Evolutionary conservation across 2,113 vertebrate genomes (phyloP), one percentile per base, ranked within the genome.

Genomic region (Forbesichthys agassizii): DNA sequence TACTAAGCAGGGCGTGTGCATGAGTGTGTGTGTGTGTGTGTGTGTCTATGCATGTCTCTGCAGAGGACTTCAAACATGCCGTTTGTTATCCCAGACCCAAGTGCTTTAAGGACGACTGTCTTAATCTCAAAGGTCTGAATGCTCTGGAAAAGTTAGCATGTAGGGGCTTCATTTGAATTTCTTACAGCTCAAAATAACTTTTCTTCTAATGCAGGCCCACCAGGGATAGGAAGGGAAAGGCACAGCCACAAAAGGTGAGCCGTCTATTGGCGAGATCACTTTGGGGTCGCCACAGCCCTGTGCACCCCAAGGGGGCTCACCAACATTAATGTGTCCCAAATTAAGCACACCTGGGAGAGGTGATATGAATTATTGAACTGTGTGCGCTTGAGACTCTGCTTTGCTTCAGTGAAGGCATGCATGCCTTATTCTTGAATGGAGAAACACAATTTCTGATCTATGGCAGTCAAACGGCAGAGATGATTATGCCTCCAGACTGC

Each of bases 311-410:
- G 90, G 90, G 82, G 90, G 91, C 93, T 91, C 89, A 91, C 94
- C 94, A 95, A 95, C 94, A 95, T 95, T 94, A 95, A 94, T 93
- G 93, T 92, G 94, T 95, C 94, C 94, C 95, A 94, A 95, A 95
- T 95, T 95, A 94, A 94, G 95, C 94, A 94, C 94, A 96, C 95
- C 94, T 95, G 93, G 93, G 96, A 95, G 93, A 93, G 91, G 83
- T 87, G 91, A 91, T 94, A 96, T 97, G 96, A 98, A 98, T 97
- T 96, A 98, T 96, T 96, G 95, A 96, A 94, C 93, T 91, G 93
- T 90, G 90, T 93, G 92, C 94, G 93, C 95, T 93, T 93, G 93
- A 96, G 94, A 95, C 94, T 84, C 90, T 90, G 91, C 91, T 94
- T 93, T 90, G 94, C 93, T 93, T 93, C 95, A 93, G 92, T 93